These are phyloP conservation scores for Philypnodon macrostomus DNA, from an alignment of 2,797 vertebrate species.

Conservation along the genomic window DNA sequence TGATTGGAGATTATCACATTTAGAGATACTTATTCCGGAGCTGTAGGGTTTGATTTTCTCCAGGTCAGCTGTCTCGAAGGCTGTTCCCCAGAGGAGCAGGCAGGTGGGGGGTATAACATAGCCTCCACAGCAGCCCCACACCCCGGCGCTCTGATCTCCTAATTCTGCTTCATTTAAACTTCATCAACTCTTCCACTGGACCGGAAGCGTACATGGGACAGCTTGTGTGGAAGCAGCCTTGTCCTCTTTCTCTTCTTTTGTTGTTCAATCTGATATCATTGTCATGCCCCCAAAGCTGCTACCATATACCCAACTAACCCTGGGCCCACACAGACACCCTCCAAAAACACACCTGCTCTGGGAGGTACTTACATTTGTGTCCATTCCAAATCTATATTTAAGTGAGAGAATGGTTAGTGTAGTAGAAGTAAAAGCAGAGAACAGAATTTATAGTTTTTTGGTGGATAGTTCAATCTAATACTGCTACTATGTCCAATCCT, in stretches of 20 bases:
- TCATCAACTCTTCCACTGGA: slow-evolving; percentile 99
- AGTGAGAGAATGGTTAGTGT: no score
- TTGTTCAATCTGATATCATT: slow-evolving; percentile 75
- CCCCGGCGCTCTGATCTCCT: slow-evolving; percentile 86
- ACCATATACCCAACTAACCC: slow-evolving; percentile 7
- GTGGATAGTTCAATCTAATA: no score
- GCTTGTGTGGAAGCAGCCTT: slow-evolving; percentile 74
- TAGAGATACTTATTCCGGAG: slow-evolving; percentile 78
- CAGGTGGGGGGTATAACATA: slow-evolving; percentile 15
- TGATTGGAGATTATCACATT: slow-evolving; percentile 99
- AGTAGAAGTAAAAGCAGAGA: no score
- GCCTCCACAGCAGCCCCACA: slow-evolving; percentile 68
- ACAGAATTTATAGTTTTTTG: no score
- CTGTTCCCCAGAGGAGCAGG: slow-evolving; percentile 41
- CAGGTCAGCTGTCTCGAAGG: slow-evolving; percentile 76
- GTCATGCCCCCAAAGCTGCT: slow-evolving; percentile 68
- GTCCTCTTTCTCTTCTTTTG: slow-evolving; percentile 69
- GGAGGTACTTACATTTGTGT: no score
- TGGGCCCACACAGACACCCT: slow-evolving; percentile 17
- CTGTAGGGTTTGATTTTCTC: slow-evolving; percentile 73
- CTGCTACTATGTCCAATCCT: no score
- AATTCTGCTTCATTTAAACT: slow-evolving; percentile 99
- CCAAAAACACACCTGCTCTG: slow-evolving; percentile 9
- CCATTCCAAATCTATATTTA: no score
- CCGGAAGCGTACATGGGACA: slow-evolving; percentile 93